Percentiles rank a stretch among this genome's conserved stretches.
These are phyloP conservation scores for Dyspetes luteomarginatus DNA, from an alignment of 2,888 invertebrate genomes.

Conservation along the genomic window DNA sequence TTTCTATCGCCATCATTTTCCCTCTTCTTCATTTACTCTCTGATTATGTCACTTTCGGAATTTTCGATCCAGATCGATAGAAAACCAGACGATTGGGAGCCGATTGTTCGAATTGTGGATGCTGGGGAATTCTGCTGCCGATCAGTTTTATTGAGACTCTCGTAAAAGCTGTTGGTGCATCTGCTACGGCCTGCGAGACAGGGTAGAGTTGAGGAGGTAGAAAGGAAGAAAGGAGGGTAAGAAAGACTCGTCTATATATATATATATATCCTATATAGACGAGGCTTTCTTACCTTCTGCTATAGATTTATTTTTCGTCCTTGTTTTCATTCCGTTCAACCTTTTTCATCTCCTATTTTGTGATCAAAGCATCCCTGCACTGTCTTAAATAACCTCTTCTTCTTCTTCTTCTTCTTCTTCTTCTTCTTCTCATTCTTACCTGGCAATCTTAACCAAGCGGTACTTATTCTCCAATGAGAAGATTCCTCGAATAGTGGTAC, in stretches of 20 bases:
- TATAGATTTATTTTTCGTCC: not conserved
- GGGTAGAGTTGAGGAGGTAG: not conserved
- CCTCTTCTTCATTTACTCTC: constrained; percentile 11
- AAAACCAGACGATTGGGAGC: constrained; percentile 29
- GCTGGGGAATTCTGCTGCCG: constrained; percentile 37
- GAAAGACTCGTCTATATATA: constrained; percentile 16
- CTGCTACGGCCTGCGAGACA: not conserved
- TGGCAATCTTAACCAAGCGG: not conserved
- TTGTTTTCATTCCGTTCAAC: constrained; percentile 3
- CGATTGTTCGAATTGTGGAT: not conserved
- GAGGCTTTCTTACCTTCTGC: constrained; percentile 1
- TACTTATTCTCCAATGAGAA: not conserved
- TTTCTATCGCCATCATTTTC: not conserved
- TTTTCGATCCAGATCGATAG: constrained; percentile 9
- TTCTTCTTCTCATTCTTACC: not conserved
- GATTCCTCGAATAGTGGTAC: constrained; percentile 7
- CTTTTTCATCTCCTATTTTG: not conserved
- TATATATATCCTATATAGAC: too few species aligned
- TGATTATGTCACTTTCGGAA: constrained; percentile 34
- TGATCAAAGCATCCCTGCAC: not conserved
- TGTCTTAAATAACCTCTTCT: constrained; percentile 1
- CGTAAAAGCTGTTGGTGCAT: constrained; percentile 60
- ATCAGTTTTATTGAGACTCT: constrained; percentile 62
- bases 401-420: not conserved
- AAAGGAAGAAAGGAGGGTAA: constrained; percentile 5